phyloP scores from a whole-genome alignment of 2,797 vertebrate genomes.

The Craterocephalus amniculus region DNA sequence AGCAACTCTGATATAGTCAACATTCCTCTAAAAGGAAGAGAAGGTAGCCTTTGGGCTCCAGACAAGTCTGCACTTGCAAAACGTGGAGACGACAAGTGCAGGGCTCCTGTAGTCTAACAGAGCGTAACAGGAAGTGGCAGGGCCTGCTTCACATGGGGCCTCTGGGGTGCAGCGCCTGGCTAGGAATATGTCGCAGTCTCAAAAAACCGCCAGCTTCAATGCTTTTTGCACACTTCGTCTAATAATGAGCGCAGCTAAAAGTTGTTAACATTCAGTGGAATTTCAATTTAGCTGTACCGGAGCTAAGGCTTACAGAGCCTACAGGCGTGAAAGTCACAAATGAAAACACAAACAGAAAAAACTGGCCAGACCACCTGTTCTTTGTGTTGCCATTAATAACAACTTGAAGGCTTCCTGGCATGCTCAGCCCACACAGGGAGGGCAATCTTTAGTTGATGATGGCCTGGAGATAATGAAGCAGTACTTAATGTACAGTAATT shows the following conservation, averaged over 20 bases:
- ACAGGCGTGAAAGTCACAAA: not conserved
- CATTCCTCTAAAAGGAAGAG: slow-evolving; percentile 82
- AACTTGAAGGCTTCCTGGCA: slow-evolving; percentile 24
- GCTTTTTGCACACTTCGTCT: slow-evolving; percentile 21
- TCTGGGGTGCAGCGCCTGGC: slow-evolving; percentile 62
- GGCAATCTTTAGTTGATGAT: slow-evolving; percentile 13
- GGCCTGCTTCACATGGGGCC: slow-evolving; percentile 70
- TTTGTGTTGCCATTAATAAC: slow-evolving; percentile 33
- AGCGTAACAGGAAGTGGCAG: slow-evolving; percentile 81
- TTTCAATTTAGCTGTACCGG: not conserved
- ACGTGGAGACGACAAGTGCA: slow-evolving; percentile 69
- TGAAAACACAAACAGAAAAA: not conserved
- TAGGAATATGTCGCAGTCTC: slow-evolving; percentile 48
- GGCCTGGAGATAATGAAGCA: slow-evolving; percentile 32
- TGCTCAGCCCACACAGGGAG: not conserved
- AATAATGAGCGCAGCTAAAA: slow-evolving; percentile 8
- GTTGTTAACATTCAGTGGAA: not conserved
- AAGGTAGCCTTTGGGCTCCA: slow-evolving; percentile 76
- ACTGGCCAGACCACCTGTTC: slow-evolving; percentile 24
- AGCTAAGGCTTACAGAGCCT: not conserved
- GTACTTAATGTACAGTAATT: slow-evolving; percentile 39
- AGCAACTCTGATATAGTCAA: slow-evolving; percentile 65
- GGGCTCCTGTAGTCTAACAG: slow-evolving; percentile 67
- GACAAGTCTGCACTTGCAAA: slow-evolving; percentile 78
- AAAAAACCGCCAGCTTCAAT: slow-evolving; percentile 53